Evolutionary conservation across 2,797 vertebrate species (phyloP).

Genomic region (Pipistrellus pipistrellus): DNA sequence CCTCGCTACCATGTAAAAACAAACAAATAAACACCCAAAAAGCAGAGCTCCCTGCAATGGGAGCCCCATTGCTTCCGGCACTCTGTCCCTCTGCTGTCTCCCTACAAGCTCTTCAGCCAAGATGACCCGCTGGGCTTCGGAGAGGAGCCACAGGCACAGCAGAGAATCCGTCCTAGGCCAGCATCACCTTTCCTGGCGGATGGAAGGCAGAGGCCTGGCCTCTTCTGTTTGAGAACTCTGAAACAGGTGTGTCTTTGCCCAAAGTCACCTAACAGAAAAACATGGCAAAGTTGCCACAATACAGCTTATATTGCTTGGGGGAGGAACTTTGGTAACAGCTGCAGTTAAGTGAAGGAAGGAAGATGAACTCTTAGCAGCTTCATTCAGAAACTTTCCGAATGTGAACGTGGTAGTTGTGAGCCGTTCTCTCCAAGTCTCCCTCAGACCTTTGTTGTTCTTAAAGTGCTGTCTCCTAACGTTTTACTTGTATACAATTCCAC

Average conservation of each 20-base stretch:
- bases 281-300: rapidly evolving
- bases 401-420: constrained; percentile 93
- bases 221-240: not conserved
- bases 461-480: constrained; percentile 94
- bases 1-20: not conserved
- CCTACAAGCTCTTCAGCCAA: not conserved
- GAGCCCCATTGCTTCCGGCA: not conserved
- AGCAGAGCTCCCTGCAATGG: not conserved
- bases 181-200: not conserved
- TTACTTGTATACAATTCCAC: constrained; percentile 90
- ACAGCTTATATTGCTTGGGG: rapidly evolving
- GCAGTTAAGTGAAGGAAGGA: not conserved
- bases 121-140: not conserved
- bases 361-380: constrained; percentile 58
- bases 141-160: not conserved
- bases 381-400: constrained; percentile 79
- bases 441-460: constrained; percentile 41
- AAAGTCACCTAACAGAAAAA: not conserved
- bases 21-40: not conserved
- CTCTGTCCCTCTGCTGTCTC: not conserved
- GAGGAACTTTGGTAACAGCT: not conserved
- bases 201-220: not conserved
- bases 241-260: not conserved
- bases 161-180: not conserved
- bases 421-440: constrained; percentile 90